Evolutionary conservation across 2,113 vertebrate genomes (phyloP).

Genomic region (Anarhynchus alexandrinus): DNA sequence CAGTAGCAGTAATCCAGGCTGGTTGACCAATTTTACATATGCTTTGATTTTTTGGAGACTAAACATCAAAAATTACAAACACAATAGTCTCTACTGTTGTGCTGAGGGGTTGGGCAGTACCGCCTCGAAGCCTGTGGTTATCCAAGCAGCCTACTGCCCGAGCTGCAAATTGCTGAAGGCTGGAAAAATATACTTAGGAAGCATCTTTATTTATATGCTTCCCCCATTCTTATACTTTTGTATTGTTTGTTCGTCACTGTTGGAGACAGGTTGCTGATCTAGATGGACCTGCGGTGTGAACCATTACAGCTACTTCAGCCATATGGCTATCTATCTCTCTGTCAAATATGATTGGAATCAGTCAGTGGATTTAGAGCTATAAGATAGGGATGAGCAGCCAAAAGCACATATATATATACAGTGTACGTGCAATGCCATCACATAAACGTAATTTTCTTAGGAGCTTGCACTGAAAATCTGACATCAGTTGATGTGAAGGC

Average conservation of each 20-base stretch:
- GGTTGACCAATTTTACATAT: background rate
- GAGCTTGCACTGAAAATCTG: background rate
- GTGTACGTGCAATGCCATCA: background rate
- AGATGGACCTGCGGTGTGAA: background rate
- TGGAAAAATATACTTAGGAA: background rate
- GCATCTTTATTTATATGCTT: background rate
- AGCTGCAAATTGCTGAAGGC: background rate
- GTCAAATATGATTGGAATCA: background rate
- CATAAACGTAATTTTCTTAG: background rate
- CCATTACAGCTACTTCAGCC: background rate
- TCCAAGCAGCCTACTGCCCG: background rate
- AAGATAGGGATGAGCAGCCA: background rate
- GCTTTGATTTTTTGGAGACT: background rate
- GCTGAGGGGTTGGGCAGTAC: background rate
- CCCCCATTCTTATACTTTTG: background rate
- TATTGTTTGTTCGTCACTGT: background rate
- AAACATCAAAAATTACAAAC: background rate
- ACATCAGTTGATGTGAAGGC: background rate
- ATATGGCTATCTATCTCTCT: background rate
- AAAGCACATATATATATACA: background rate
- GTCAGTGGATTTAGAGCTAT: background rate
- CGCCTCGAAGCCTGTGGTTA: background rate
- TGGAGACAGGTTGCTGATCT: background rate
- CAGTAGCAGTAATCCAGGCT: background rate
- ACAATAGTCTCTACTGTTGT: background rate